phyloP scores from a whole-genome alignment of 2,797 vertebrate species.

The Glyptemys insculpta region DNA sequence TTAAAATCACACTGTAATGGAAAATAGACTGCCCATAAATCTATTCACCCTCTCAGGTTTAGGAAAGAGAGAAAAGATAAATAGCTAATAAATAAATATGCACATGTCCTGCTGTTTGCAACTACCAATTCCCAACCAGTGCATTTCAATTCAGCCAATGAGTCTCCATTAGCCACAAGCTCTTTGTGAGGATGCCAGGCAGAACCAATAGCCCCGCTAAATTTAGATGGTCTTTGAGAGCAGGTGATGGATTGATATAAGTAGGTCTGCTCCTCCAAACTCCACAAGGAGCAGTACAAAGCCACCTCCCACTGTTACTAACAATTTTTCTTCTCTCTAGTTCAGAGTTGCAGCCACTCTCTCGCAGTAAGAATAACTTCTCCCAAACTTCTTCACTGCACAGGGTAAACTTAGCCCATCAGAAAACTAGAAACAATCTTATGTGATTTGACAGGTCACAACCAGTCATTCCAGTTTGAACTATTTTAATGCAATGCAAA shows the following conservation, averaged over 20 bases:
- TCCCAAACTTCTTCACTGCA: conserved; percentile 51
- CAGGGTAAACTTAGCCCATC: conserved; percentile 54
- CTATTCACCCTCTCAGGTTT: not conserved
- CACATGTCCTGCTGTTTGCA: not conserved
- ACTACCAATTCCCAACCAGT: not conserved
- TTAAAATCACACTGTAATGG: not conserved
- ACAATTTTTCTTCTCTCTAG: conserved; percentile 64
- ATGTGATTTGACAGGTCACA: conserved; percentile 52
- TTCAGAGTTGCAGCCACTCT: conserved; percentile 51
- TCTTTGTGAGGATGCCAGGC: not conserved
- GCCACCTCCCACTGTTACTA: conserved; percentile 64
- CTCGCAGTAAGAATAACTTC: conserved; percentile 44
- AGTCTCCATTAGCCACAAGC: not conserved
- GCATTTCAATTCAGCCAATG: not conserved
- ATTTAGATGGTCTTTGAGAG: not conserved
- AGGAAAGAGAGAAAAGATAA: conserved; percentile 21
- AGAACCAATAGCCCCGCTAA: not conserved
- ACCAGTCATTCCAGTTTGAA: conserved; percentile 3
- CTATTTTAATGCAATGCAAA: not conserved
- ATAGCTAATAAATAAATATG: not conserved
- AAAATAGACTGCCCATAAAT: not conserved
- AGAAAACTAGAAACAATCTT: conserved; percentile 51
- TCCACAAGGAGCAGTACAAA: conserved; percentile 45
- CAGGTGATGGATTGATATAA: not conserved
- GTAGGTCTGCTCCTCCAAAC: conserved; percentile 34